These are phyloP conservation scores for Gryllus bimaculatus DNA, from an alignment of 1,140 invertebrate genomes.

Conservation along the genomic window DNA sequence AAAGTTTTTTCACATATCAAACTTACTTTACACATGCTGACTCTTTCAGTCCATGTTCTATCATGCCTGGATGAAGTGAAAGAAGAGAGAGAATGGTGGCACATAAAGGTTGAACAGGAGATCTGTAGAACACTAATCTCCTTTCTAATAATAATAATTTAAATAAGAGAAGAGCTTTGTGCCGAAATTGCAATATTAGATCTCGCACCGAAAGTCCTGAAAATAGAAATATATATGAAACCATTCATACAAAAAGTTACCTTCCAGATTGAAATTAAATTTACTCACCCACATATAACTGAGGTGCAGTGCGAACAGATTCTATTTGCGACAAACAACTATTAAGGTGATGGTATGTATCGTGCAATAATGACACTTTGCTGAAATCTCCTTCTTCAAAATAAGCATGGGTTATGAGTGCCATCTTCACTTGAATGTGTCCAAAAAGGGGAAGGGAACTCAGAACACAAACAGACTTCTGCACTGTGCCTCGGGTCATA, in stretches of 20 bases:
- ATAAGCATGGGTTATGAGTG: constrained; percentile 92
- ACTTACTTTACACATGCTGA: constrained; percentile 67
- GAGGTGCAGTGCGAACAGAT: constrained; percentile 53
- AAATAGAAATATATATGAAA: constrained; percentile 27
- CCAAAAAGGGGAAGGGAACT: constrained; percentile 83
- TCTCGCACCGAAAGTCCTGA: constrained; percentile 69
- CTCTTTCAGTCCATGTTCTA: constrained; percentile 77
- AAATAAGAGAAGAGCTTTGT: constrained; percentile 87
- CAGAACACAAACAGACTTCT: constrained; percentile 87
- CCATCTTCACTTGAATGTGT: constrained; percentile 85
- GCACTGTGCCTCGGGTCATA: constrained; percentile 89
- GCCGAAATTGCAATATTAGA: constrained; percentile 75
- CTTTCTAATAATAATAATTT: constrained; percentile 87
- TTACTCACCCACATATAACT: constrained; percentile 68
- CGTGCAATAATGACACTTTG: constrained; percentile 78
- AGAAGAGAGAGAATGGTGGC: constrained; percentile 77
- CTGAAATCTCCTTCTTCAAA: constrained; percentile 93
- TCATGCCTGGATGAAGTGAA: constrained; percentile 80
- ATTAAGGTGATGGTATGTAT: constrained; percentile 89
- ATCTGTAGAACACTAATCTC: constrained; percentile 84
- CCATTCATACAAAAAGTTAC: constrained; percentile 15
- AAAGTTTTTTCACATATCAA: not conserved
- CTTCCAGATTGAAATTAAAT: not conserved
- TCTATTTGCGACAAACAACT: constrained; percentile 53
- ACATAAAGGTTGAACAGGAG: constrained; percentile 84